Evolutionary conservation across 1,140 invertebrate species (phyloP), one percentile per base, ranked within the genome.

Genomic region (Drosophila novamexicana): DNA sequence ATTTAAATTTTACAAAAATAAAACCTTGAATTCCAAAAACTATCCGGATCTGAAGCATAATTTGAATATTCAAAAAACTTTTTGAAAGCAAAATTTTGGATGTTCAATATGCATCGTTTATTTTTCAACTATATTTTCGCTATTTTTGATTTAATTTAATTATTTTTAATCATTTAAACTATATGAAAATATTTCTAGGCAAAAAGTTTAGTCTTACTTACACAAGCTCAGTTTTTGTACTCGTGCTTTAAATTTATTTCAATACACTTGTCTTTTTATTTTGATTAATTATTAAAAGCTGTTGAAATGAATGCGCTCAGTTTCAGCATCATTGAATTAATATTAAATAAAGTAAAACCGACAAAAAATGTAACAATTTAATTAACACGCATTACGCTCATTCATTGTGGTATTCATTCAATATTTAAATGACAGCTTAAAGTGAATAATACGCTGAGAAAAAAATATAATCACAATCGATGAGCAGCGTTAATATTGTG

Each of bases 381-480:
- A 73, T 73, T 68, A 61, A 68, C 64, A 54, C 36, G 40, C 45
- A 54, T 61, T 61, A 29, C 40, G 14, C 44, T 6, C 53, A 18
- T 7, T 37, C 9, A 53, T 66, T 66, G 69, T 45, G 63, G 56
- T 52, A 14, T 63, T 50, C 18, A 39, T 61, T 61, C 49, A 54
- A 45, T 16, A 58, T 68, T 68, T 47, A 73, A 40, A 18, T 32
- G 39, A 29, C 14, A 37, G 69, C 68, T 71, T 56, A 14, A 57
- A 57, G 22, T 36, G 9, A 40, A 42, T n/a, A 8, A 37, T 9
- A 6, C 32, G 9, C 9, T 10, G 16, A 12, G 63, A 54, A 34
- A 65, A 58, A 72, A 66, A 12, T 9, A n/a, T 14, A 57, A 29
- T 22, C 14, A 9, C 14, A 36, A 44, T 18, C 37, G n/a, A 14